Base-by-base conservation (phyloP, 2,797 vertebrate species). In the Cynopterus sphinx region DNA sequence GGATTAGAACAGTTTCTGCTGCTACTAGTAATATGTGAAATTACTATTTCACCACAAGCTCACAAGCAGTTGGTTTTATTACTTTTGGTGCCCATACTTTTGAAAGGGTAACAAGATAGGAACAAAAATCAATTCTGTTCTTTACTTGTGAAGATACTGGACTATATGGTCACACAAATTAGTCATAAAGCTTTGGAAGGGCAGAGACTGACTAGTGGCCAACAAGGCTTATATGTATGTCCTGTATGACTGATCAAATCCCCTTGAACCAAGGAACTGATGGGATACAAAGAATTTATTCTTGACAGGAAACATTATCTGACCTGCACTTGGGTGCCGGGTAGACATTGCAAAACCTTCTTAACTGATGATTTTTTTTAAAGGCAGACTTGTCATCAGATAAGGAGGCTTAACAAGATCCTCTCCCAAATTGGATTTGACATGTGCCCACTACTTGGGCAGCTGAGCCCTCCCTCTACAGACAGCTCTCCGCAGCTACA, bases 351-450 rank as follows among this genome's bases (percentile, higher is more conserved):
- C 61, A 87, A 95, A 95, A 79, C 33, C 90, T 95, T 90, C 90
- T 95, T 96, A 88, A 95, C 78, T 73, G 92, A 87, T 77, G 49
- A 26, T 85, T 87, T 65, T 77, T 82, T 63, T 9, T 9, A 43
- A 95, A 96, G 85, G 59, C 91, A 36, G 57, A 79, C 86, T 96
- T 98, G 90, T 94, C 94, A 92, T 96, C 96, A 95, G 97, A 97
- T 96, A 96, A 97, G 79, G 91, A 93, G 87, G 95, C 88, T 98
- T 97, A 97, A 97, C 94, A 95, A 97, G 92, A 97, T 96, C 86
- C 70, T 95, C 75, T 97, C 51, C 89, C 74, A 96, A 97, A 97
- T 94, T 97, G 95, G 86, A 94, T 97, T 89, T 97, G 97, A 96
- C 96, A 91, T 91, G 83, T 96, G 92, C 97, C 95, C 93, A 90